A percentile compares a stretch with the other conserved stretches of the same genome.
Conservation (phyloP, 2,113 vertebrate genomes). For the Chunga burmeisteri region DNA sequence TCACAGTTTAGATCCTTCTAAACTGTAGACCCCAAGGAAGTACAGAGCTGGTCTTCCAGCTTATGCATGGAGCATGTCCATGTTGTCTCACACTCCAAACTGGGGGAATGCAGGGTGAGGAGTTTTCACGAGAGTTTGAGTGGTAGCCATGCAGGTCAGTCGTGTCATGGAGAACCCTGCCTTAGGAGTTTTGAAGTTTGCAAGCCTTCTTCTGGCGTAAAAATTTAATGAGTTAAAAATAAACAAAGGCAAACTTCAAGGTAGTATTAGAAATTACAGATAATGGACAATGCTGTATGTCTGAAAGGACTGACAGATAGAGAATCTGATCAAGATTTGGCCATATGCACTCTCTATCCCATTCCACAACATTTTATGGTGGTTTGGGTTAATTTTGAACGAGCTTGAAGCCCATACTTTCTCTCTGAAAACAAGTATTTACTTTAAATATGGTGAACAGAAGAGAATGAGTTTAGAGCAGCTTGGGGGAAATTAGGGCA, state of each 20-base stretch:
- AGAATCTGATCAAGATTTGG: not conserved
- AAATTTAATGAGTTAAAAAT: not conserved
- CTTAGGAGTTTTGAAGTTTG: not conserved
- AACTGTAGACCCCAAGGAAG: not conserved
- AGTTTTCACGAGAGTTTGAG: not conserved
- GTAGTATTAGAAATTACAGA: not conserved
- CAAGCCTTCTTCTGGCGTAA: not conserved
- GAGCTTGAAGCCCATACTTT: accelerated
- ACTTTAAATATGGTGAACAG: not conserved
- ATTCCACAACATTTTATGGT: not conserved
- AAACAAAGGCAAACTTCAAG: not conserved
- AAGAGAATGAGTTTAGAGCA: not conserved
- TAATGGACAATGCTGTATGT: no score
- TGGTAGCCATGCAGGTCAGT: not conserved
- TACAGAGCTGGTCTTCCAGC: not conserved
- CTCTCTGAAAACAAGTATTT: not conserved
- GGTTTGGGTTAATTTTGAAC: not conserved
- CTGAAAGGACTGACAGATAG: not conserved
- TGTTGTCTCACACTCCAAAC: not conserved
- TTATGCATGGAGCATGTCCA: not conserved
- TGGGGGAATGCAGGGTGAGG: not conserved
- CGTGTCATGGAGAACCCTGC: accelerated
- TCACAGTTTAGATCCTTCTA: not conserved
- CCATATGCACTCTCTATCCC: not conserved
- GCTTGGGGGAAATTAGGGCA: not conserved